Conservation (phyloP, 2,113 vertebrate genomes). For the Planiliza haematocheilus region DNA sequence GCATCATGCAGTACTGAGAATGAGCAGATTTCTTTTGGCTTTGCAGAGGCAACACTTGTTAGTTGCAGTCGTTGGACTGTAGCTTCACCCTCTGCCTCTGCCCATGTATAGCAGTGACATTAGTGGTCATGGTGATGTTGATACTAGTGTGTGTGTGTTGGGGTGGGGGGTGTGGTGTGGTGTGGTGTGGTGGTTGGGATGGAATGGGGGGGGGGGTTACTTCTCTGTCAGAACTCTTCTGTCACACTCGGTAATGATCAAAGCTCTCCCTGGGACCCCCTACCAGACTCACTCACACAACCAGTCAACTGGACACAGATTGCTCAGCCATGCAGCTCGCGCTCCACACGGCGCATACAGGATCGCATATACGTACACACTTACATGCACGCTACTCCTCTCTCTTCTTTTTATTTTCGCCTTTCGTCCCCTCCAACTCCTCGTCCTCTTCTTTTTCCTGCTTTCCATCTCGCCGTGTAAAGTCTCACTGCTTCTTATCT, state of each 20-base stretch:
- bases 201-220: slow-evolving; percentile 59
- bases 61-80: neutral
- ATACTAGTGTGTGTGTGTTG: slow-evolving; percentile 47
- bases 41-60: neutral
- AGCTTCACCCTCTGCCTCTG: slow-evolving; percentile 16
- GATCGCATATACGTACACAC: slow-evolving; percentile 46
- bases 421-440: slow-evolving; percentile 43
- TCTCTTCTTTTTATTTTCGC: slow-evolving; percentile 31
- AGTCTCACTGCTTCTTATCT: slow-evolving; percentile 26
- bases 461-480: slow-evolving; percentile 37
- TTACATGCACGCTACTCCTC: slow-evolving; percentile 30
- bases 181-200: slow-evolving; percentile 21
- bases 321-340: slow-evolving; percentile 78
- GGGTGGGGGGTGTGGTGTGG: slow-evolving; percentile 32
- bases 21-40: too few species aligned
- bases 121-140: slow-evolving; percentile 57
- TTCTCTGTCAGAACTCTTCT: slow-evolving; percentile 83
- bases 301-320: slow-evolving; percentile 81
- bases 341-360: slow-evolving; percentile 71
- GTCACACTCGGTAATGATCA: slow-evolving; percentile 85
- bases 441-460: slow-evolving; percentile 31
- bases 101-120: slow-evolving; percentile 36
- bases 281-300: slow-evolving; percentile 75
- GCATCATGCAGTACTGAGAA: too few species aligned
- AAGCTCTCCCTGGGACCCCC: slow-evolving; percentile 83